Conservation (phyloP, 1,140 invertebrate species). For the Zaprionus ghesquierei region DNA sequence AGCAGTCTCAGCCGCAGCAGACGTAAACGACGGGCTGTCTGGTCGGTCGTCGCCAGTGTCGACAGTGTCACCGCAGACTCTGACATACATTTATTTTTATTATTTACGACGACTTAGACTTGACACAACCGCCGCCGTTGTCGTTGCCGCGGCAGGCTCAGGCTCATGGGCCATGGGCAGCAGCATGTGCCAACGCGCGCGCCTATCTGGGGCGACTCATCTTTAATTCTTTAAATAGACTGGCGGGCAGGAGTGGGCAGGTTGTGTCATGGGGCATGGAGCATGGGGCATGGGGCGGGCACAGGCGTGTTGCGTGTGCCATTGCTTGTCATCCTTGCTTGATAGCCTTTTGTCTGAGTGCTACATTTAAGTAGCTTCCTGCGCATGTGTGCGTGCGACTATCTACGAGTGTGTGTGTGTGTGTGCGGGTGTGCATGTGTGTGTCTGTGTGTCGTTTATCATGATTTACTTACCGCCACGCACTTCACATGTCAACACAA, state of each 20-base stretch:
- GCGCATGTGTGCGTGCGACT: slow-evolving; percentile 23
- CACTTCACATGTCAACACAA: slow-evolving; percentile 93
- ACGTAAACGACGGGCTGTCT: slow-evolving; percentile 26
- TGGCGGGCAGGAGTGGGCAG: slow-evolving; percentile 35
- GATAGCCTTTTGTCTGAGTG: slow-evolving; percentile 80
- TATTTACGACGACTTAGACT: slow-evolving; percentile 77
- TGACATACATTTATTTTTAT: slow-evolving; percentile 82
- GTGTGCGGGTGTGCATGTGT: slow-evolving; percentile 20
- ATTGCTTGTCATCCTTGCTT: slow-evolving; percentile 55
- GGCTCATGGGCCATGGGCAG: slow-evolving; percentile 12
- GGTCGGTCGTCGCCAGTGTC: slow-evolving; percentile 24
- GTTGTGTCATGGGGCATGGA: slow-evolving; percentile 17
- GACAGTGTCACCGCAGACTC: slow-evolving; percentile 72
- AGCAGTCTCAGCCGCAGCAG: slow-evolving; percentile 18
- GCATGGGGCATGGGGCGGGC: slow-evolving; percentile 25
- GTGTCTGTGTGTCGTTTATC: slow-evolving; percentile 74
- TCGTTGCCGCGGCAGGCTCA: slow-evolving; percentile 5
- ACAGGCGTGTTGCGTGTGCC: slow-evolving; percentile 63
- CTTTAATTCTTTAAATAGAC: slow-evolving; percentile 82
- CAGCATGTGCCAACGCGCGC: slow-evolving; percentile 26
- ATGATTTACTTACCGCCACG: slow-evolving; percentile 90
- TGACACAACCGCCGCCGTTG: slow-evolving; percentile 4
- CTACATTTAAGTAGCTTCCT: slow-evolving; percentile 69
- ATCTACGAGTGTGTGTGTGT: slow-evolving; percentile 24
- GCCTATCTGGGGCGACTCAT: slow-evolving; percentile 65